Percentiles rank a stretch among this genome's conserved stretches.
Conservation (phyloP, 2,797 vertebrate species). For the Gorsachius magnificus region DNA sequence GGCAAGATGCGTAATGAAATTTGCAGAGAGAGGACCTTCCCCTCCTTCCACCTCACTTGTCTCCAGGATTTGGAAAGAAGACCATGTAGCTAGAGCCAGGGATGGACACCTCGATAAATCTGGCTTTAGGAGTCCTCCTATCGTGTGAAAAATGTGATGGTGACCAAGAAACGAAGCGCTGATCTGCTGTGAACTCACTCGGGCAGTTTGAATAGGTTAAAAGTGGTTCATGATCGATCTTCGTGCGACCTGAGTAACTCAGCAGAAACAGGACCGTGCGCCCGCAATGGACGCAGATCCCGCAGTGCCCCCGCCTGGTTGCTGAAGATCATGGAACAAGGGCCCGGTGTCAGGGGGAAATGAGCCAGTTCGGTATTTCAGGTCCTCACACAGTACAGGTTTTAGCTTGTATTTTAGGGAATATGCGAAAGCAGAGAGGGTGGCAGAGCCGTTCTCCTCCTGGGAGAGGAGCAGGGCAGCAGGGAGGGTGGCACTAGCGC, state of each 20-base stretch:
- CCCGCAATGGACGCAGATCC: neutral
- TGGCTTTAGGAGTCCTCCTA: neutral
- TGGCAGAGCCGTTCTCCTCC: neutral
- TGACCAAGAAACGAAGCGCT: neutral
- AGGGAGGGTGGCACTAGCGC: neutral
- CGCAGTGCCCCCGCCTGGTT: neutral
- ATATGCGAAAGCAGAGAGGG: accelerated
- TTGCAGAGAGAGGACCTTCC: neutral
- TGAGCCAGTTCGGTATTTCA: accelerated
- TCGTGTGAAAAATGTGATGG: neutral
- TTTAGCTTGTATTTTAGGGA: neutral
- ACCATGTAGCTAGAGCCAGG: neutral
- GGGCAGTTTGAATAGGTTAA: neutral
- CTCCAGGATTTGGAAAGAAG: neutral
- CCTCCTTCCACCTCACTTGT: neutral
- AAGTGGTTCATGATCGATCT: neutral
- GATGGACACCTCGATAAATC: neutral
- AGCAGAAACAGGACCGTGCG: accelerated
- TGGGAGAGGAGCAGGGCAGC: neutral
- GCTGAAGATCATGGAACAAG: neutral
- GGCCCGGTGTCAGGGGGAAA: accelerated
- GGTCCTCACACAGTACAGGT: neutral
- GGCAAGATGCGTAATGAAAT: neutral
- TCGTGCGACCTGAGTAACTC: accelerated
- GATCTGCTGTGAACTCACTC: neutral